Evolutionary conservation across 2,888 invertebrate species (phyloP), one percentile per base, ranked within the genome.

Genomic region (Camponotus fellah): DNA sequence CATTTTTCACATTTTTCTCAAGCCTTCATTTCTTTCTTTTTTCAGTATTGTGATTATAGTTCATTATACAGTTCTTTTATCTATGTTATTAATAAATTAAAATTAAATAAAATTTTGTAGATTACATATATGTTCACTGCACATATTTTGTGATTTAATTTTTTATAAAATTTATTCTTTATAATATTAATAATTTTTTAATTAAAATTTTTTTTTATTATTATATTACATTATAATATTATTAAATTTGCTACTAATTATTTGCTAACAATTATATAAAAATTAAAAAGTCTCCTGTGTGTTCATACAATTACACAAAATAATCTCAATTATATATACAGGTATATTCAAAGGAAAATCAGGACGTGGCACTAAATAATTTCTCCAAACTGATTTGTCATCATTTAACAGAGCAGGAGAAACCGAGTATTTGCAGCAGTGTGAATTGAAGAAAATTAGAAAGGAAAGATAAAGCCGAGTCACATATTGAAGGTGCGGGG

Each of bases 371-470:
- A 0, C 34, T 91, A 6, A 76, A 17, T 2, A 85, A 92, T 74
- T 93, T 94, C 87, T 68, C 85, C 37, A 79, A 71, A 32, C 21
- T 91, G 5, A 90, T 94, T 58, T 94, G 94, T 83, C 79, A 80
- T 12, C 62, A 68, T 37, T 79, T 94, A 68, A 76, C 87, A 9
- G 53, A 71, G 5, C 64, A 83, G 26, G 65, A 88, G 43, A 92
- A 80, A 66, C 92, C 92, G 17, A 21, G 66, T 2, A n/a, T 46
- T 56, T 94, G 94, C 86, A 43, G 14, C 21, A 34, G 6, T 49
- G 79, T 49, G 53, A 71, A 64, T 75, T 83, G 60, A 82, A 2
- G 6, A 37, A 14, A 17, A 37, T 62, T 21, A 2, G 37, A 6
- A 10, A n/a, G 21, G 32, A 58, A 2, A 12, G 21, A 21, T 6